Evolutionary conservation across 2,113 vertebrate genomes (phyloP), one percentile per base, ranked within the genome.

Genomic region (Campylomormyrus tamandua): DNA sequence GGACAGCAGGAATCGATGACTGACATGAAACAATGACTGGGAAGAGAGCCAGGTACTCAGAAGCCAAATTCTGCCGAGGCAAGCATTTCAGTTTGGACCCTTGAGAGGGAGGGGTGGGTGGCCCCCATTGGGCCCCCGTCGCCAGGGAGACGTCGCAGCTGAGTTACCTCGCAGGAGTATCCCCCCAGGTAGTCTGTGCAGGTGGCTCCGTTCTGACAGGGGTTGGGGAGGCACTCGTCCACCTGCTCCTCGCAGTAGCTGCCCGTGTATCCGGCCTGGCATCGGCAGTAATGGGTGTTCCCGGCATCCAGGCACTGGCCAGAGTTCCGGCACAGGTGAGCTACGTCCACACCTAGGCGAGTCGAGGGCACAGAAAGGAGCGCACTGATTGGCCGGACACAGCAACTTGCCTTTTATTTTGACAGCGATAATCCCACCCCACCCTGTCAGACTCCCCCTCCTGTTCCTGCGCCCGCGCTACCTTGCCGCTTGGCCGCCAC

Each of bases 161-260:
- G 10, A 1, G n/a, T 77, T 93, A 99, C 98, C 97, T 98, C 96
- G 3, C 98, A 99, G 80, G 97, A 96, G 91, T 98, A 99, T 91
- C 97, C 97, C 0, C 98, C 98, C 13, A 99, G 95, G 92, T 98
- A 99, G 95, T 98, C 98, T 0, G 97, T 98, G 93, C 98, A 99
- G 62, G 97, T 98, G 92, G 98, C 98, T 87, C 98, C 97, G 0
- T 99, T 99, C 92, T 98, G 98, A 94, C 98, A 99, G 31, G 98
- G 98, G 93, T 96, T 99, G 0, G 98, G 98, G 0, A 95, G 96
- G 89, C 98, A 99, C 92, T 99, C 98, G 0, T 99, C 98, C 91
- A 99, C 98, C 94, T 99, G 97, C 89, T 98, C 96, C 94, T 99
- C 97, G 0, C 98, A 99, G 96, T 99, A 99, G 95, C 98, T 99